phyloP scores from a whole-genome alignment of 2,888 invertebrate genomes.

The Apotomis capreana region DNA sequence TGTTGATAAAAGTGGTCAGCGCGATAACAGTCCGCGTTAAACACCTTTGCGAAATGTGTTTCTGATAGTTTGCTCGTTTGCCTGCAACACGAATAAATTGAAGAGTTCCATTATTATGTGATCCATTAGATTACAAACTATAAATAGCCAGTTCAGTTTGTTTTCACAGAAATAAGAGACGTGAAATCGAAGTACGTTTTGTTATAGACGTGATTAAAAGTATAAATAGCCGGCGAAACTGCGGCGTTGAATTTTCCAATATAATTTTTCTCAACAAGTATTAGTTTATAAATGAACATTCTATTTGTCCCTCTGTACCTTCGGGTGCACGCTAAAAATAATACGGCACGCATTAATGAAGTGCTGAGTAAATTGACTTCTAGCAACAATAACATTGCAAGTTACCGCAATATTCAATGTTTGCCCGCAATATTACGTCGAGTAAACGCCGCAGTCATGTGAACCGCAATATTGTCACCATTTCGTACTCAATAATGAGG shows the following conservation, averaged over 20 bases:
- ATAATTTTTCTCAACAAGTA: neutral
- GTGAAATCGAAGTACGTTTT: neutral
- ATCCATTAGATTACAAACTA: neutral
- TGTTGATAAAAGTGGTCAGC: conserved; percentile 67
- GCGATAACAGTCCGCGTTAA: conserved; percentile 47
- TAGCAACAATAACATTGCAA: conserved; percentile 4
- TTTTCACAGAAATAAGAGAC: neutral
- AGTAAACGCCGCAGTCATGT: conserved; percentile 12
- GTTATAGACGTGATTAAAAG: neutral
- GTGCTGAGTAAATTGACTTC: conserved; percentile 3
- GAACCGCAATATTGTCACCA: conserved; percentile 28
- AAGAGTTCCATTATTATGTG: neutral
- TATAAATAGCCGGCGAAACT: neutral
- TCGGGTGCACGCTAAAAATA: neutral
- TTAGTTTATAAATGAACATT: neutral
- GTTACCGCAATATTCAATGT: neutral
- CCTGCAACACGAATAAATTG: conserved; percentile 13
- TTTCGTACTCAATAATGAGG: conserved; percentile 31
- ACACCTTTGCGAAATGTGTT: conserved; percentile 35
- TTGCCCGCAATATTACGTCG: neutral
- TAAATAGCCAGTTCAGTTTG: neutral
- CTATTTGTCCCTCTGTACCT: neutral
- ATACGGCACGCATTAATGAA: neutral
- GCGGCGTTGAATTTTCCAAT: neutral
- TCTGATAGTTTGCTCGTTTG: conserved; percentile 28